Evolutionary conservation across 2,113 vertebrate species (phyloP), one percentile per base, ranked within the genome.

Genomic region (Oostethus manadensis): DNA sequence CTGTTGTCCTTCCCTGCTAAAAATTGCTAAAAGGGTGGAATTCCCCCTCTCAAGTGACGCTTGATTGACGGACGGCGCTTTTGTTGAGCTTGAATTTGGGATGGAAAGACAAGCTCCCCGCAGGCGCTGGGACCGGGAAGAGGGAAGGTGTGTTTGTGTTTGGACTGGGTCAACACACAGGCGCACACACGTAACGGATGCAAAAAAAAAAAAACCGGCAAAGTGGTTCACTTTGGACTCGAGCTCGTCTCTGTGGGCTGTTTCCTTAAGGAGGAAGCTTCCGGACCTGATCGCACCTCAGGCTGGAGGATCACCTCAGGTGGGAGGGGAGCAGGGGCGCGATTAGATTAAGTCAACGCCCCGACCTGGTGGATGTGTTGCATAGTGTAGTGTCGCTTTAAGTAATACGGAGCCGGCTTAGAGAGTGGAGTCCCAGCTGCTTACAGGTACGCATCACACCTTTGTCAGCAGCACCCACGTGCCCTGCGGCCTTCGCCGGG

Each of bases 321-420:
- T 60, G 68, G 29, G 26, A 58, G 62, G 58, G 55, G 78, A 78
- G 64, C 58, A 69, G 70, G 56, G 70, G 56, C 68, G 43, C 65
- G 62, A 84, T 83, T 84, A 85, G 61, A 82, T 68, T 85, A 81
- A 82, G 82, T 76, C 79, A 82, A 83, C 66, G 66, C 42, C 53
- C 38, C 11, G 2, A 13, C 38, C 38, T 14, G 11, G 11, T 42
- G 38, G 11, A 42, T 42, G 38, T 14, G 38, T 42, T 42, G 5
- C 38, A 14, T 51, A 51, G 17, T 10, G 17, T n/a, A 2, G 45
- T 49, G 21, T 58, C 55, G 17, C 57, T 58, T 47, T 38, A n/a
- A 14, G 53, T 11, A 40, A 55, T 21, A 40, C 40, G 3, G 53
- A 42, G 38, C 11, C 38, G 10, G 11, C 14, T 40, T 38, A 38